Evolutionary conservation across 2,888 invertebrate species (phyloP), one percentile per base, ranked within the genome.

Genomic region (Epinotia demarniana): DNA sequence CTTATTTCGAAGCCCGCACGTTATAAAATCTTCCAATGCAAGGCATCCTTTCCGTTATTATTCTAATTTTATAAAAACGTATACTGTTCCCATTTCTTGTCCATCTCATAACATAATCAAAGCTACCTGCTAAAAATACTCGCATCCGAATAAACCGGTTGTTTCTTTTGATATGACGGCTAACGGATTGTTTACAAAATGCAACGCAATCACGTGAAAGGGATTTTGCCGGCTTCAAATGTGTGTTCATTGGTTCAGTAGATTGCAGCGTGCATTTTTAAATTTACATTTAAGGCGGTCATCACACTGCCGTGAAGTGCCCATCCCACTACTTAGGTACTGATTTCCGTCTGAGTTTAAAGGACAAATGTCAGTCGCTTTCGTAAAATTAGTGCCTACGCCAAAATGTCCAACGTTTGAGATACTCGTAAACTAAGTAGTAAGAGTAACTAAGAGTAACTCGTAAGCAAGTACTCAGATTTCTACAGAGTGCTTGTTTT

Each of bases 71-170:
- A 53, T 27, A 19, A 58, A 73, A 60, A 57, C 39, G 23, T 13
- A 19, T 64, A 57, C 27, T 66, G 66, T 73, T 27, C 49, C 64
- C 68, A 57, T 68, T 68, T 67, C 39, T 53, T 23, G 23, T 62
- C 18, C 62, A 63, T 55, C 55, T 73, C 69, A 27, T 69, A 23
- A 55, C 53, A 55, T 57, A 63, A 73, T 64, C 69, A 58, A 70
- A 74, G 61, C 62, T 46, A 68, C 63, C 74, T 70, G 69, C 74
- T 74, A 74, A 74, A 74, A 74, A 74, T 70, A 74, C 74, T 64
- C 58, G 23, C 27, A 60, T 58, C 69, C 63, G 70, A 74, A 69
- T 27, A 69, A 70, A 74, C 74, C 58, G 39, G 74, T 63, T 72
- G 63, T 58, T 74, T 73, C 43, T 49, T 73, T 74, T 73, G 57